Evolutionary conservation across 1,140 invertebrate genomes (phyloP).

Genomic region (Bombus soroeensis): DNA sequence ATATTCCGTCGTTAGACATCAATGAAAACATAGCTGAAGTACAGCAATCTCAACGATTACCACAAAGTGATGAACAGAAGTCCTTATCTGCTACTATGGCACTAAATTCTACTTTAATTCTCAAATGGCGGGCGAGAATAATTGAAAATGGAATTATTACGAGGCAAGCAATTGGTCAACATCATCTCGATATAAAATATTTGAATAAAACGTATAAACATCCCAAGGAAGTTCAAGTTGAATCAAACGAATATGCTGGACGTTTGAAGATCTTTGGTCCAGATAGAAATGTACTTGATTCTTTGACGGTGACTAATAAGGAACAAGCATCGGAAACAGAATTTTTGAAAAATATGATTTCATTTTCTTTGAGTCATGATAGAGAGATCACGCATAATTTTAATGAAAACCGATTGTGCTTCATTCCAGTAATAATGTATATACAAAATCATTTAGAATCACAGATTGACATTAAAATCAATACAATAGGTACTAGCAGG

Average conservation of each 20-base stretch:
- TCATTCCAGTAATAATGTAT: constrained; percentile 75
- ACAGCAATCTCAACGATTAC: constrained; percentile 48
- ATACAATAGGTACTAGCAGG: constrained; percentile 80
- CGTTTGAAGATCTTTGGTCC: constrained; percentile 80
- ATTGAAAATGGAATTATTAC: constrained; percentile 71
- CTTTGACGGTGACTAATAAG: constrained; percentile 59
- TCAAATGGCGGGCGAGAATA: constrained; percentile 77
- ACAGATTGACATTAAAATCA: constrained; percentile 74
- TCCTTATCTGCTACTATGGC: constrained; percentile 63
- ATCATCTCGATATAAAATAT: constrained; percentile 78
- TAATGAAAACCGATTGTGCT: constrained; percentile 72
- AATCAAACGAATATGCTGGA: constrained; percentile 73
- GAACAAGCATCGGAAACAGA: constrained; percentile 70
- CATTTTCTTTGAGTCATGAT: constrained; percentile 76
- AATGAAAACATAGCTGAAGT: constrained; percentile 59
- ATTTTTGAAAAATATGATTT: constrained; percentile 74
- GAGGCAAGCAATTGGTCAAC: constrained; percentile 78
- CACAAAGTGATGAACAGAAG: constrained; percentile 51
- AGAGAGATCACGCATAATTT: constrained; percentile 77
- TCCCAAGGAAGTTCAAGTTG: constrained; percentile 69
- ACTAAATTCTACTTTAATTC: constrained; percentile 75
- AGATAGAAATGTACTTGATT: constrained; percentile 74
- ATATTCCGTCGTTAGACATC: constrained; percentile 68
- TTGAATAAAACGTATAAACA: constrained; percentile 78
- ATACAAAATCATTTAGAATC: constrained; percentile 80